These are phyloP conservation scores for Nomada ferruginata DNA, from an alignment of 2,888 invertebrate species.

Conservation along the genomic window DNA sequence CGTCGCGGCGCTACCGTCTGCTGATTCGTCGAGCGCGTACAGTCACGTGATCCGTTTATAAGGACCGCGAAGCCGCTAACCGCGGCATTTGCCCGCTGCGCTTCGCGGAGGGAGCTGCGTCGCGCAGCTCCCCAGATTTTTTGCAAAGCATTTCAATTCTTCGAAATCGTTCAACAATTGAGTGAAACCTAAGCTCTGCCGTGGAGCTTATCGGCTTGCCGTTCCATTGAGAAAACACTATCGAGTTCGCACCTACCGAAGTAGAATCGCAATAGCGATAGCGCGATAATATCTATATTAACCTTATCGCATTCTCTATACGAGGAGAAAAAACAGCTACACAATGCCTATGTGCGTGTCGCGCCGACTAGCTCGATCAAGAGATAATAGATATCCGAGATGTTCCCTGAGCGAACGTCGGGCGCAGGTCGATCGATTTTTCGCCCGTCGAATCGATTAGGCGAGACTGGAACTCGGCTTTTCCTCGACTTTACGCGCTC, in stretches of 20 bases:
- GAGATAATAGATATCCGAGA: conserved; percentile 8
- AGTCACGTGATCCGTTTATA: conserved; percentile 69
- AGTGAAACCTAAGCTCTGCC: neutral
- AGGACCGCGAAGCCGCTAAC: conserved; percentile 42
- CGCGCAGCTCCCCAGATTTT: neutral
- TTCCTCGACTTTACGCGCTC: neutral
- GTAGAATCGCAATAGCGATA: neutral
- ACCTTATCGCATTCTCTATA: conserved; percentile 30
- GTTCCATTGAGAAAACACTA: neutral
- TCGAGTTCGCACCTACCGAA: neutral
- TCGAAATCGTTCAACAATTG: neutral
- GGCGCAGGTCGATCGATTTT: neutral
- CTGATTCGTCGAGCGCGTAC: conserved; percentile 57
- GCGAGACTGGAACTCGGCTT: neutral
- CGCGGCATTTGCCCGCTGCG: conserved; percentile 55
- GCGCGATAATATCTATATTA: neutral
- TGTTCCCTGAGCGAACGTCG: neutral
- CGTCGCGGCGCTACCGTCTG: conserved; percentile 53
- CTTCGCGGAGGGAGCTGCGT: conserved; percentile 19
- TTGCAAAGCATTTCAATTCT: neutral
- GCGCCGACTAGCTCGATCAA: neutral
- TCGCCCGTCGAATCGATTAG: neutral
- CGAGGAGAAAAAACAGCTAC: neutral
- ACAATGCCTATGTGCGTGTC: neutral
- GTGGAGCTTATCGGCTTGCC: neutral